A percentile compares a stretch with the other conserved stretches of the same genome.
Conservation (phyloP, 1,140 invertebrate genomes). For the Drosophila eugracilis region DNA sequence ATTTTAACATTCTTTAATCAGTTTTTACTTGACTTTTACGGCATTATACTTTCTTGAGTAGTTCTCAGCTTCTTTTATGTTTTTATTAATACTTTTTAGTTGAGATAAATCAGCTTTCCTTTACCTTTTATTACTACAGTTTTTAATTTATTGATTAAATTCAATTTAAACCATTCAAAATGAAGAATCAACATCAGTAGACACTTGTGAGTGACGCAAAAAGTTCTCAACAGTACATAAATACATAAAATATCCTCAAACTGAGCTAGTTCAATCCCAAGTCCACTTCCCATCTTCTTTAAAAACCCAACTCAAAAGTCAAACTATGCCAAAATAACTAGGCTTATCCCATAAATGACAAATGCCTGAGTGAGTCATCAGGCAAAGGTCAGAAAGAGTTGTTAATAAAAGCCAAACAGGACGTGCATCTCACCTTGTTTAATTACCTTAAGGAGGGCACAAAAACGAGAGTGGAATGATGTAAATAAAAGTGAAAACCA, state of each 20-base stretch:
- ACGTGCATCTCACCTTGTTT: conserved; percentile 57
- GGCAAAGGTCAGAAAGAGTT: conserved; percentile 40
- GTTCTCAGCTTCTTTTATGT: too few species aligned
- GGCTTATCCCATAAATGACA: conserved; percentile 4
- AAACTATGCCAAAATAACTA: background rate
- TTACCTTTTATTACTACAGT: too few species aligned
- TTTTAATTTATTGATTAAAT: too few species aligned
- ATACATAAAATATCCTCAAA: too few species aligned
- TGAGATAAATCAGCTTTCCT: too few species aligned
- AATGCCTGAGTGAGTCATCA: conserved; percentile 27
- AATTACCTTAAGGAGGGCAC: conserved; percentile 57
- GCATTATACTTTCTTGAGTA: too few species aligned
- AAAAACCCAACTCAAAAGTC: background rate
- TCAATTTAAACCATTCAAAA: too few species aligned
- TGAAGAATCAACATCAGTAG: too few species aligned
- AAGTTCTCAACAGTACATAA: too few species aligned
- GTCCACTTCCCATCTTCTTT: too few species aligned
- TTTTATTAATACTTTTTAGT: too few species aligned
- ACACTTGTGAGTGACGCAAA: background rate
- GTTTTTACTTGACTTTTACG: background rate
- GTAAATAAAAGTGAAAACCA: conserved; percentile 77
- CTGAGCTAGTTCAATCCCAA: background rate
- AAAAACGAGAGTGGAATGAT: conserved; percentile 30
- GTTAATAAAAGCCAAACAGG: conserved; percentile 64
- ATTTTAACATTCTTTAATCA: background rate